These are phyloP conservation scores for Ptychochromis oligacanthus DNA, from an alignment of 2,113 vertebrate genomes.

Conservation along the genomic window DNA sequence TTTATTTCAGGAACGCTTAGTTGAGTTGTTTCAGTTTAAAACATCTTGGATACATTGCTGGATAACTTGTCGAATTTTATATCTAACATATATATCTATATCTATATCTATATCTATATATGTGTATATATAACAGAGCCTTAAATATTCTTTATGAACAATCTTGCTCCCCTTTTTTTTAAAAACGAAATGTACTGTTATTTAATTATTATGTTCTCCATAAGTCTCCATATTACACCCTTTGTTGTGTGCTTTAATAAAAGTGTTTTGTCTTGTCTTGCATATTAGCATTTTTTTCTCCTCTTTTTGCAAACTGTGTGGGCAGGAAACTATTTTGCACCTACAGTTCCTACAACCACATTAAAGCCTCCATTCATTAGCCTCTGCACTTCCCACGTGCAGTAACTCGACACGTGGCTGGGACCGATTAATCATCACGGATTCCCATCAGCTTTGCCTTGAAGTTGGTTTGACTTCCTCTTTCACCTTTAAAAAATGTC, in stretches of 20 bases:
- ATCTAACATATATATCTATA: too few relatives aligned
- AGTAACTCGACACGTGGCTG: rapidly evolving
- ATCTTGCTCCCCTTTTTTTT: not conserved
- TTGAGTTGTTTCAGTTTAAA: not conserved
- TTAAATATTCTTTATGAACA: not conserved
- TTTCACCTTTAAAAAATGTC: not conserved
- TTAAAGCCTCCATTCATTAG: not conserved
- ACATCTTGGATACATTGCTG: not conserved
- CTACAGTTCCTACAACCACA: not conserved
- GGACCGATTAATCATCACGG: not conserved
- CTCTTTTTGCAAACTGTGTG: not conserved
- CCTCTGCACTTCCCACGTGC: rapidly evolving
- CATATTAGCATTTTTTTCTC: not conserved
- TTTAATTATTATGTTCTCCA: rapidly evolving
- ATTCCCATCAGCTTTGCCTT: not conserved
- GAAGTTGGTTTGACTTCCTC: not conserved
- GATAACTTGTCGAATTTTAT: not conserved
- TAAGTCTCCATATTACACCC: too few relatives aligned
- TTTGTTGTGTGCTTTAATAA: not conserved
- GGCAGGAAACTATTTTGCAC: not conserved
- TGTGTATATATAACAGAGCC: too few relatives aligned
- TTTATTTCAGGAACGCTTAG: not conserved
- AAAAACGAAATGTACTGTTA: not conserved
- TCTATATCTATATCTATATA: too few relatives aligned
- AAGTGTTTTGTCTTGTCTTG: not conserved